Evolutionary conservation across 2,888 invertebrate species (phyloP).

Genomic region (Anarsia innoxiella): DNA sequence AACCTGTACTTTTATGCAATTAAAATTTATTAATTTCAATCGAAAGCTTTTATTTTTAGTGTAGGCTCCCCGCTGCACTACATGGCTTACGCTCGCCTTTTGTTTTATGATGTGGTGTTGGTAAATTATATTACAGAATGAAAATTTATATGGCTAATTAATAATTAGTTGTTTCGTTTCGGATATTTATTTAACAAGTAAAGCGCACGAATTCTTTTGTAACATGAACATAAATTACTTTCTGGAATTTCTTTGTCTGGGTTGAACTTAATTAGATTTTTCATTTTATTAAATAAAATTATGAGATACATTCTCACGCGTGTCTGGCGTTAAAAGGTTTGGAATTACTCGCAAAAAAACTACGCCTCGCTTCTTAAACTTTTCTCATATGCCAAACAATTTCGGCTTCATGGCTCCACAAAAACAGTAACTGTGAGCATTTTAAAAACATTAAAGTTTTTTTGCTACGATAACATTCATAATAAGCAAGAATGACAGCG

Average conservation of each 20-base stretch:
- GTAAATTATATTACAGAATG: constrained; percentile 4
- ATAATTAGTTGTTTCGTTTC: constrained; percentile 6
- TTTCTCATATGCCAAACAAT: constrained; percentile 26
- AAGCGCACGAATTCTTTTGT: not conserved
- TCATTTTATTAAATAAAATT: constrained; percentile 9
- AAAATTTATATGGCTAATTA: constrained; percentile 3
- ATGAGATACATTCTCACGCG: constrained; percentile 6
- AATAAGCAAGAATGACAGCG: constrained; percentile 43
- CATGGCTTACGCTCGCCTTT: constrained; percentile 17
- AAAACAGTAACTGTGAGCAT: constrained; percentile 35
- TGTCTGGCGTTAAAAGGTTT: constrained; percentile 8
- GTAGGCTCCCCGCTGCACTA: constrained; percentile 21
- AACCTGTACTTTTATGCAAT: constrained; percentile 48
- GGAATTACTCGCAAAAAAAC: constrained; percentile 12
- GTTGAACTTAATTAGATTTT: constrained; percentile 4
- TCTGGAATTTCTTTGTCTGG: not conserved
- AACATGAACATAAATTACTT: not conserved
- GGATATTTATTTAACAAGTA: not conserved
- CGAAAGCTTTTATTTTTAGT: constrained; percentile 43
- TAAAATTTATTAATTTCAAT: constrained; percentile 56
- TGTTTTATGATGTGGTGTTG: constrained; percentile 20
- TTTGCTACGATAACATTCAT: constrained; percentile 42
- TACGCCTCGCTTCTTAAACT: constrained; percentile 22
- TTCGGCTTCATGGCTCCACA: constrained; percentile 10
- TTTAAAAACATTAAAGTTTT: constrained; percentile 36